phyloP scores from a whole-genome alignment of 2,888 invertebrate genomes.

The Autographa pulchrina region DNA sequence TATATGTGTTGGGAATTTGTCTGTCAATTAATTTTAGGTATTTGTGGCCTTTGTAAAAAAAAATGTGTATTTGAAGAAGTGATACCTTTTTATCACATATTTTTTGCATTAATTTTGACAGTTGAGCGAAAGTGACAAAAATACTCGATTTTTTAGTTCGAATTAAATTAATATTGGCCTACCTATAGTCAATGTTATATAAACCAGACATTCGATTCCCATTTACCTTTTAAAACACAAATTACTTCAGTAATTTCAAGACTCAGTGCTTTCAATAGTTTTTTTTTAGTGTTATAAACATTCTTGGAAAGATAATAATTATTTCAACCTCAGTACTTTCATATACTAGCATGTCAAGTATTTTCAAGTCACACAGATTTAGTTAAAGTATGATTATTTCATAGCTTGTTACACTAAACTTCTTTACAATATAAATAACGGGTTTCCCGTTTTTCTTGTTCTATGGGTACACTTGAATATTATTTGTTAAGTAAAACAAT shows the following conservation, averaged over 20 bases:
- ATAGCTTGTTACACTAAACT: conserved; percentile 29
- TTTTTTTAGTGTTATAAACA: not conserved
- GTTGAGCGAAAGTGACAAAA: not conserved
- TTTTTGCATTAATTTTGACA: not conserved
- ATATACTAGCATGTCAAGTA: not conserved
- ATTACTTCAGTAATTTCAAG: not conserved
- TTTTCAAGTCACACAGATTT: conserved; percentile 15
- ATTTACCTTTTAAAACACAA: not conserved
- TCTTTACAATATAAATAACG: conserved; percentile 45
- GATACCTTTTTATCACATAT: no score
- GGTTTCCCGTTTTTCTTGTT: conserved; percentile 15
- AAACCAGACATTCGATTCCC: not conserved
- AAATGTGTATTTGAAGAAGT: no score
- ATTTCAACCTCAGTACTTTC: not conserved
- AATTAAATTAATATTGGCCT: not conserved
- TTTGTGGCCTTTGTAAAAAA: no score
- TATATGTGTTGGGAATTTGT: not conserved
- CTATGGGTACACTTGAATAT: conserved; percentile 37
- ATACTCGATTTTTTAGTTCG: not conserved
- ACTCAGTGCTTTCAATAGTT: not conserved
- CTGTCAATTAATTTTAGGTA: not conserved
- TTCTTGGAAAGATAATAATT: not conserved
- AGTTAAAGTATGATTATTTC: conserved; percentile 37
- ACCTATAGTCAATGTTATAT: not conserved
- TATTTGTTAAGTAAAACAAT: conserved; percentile 3